These are phyloP conservation scores for Clamator glandarius DNA, from an alignment of 2,797 vertebrate genomes.

Conservation along the genomic window DNA sequence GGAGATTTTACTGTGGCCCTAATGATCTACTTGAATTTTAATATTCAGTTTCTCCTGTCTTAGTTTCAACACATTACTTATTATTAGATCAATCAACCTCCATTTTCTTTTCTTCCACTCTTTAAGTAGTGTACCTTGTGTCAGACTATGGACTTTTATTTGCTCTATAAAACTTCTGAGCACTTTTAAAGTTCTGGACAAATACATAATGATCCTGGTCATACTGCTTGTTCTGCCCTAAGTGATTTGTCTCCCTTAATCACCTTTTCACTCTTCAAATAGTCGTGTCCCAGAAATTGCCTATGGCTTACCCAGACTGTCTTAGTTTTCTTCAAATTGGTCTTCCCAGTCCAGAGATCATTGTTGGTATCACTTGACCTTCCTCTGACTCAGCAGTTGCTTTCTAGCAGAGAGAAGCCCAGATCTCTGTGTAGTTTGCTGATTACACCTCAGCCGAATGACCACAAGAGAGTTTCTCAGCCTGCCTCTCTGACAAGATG, in stretches of 20 bases:
- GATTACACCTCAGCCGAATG: neutral
- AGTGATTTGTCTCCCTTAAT: neutral
- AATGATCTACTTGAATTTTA: neutral
- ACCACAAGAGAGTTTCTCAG: neutral
- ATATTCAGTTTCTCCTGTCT: neutral
- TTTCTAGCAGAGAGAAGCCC: neutral
- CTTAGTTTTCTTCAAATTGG: neutral
- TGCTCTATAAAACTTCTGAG: neutral
- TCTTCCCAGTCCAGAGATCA: neutral
- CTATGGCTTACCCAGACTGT: neutral
- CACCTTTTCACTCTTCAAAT: neutral
- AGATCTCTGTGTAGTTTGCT: neutral
- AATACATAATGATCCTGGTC: neutral
- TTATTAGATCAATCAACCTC: neutral
- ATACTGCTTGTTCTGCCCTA: neutral
- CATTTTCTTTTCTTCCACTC: neutral
- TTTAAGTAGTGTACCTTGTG: neutral
- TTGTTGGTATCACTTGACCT: neutral
- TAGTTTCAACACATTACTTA: neutral
- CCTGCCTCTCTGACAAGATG: neutral
- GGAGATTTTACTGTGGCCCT: neutral
- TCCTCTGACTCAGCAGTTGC: neutral
- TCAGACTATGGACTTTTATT: neutral
- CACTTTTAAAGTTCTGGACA: neutral
- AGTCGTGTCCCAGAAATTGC: neutral